Evolutionary conservation across 2,888 invertebrate genomes (phyloP), one percentile per base, ranked within the genome.

Genomic region (Iselma pallidipennis): DNA sequence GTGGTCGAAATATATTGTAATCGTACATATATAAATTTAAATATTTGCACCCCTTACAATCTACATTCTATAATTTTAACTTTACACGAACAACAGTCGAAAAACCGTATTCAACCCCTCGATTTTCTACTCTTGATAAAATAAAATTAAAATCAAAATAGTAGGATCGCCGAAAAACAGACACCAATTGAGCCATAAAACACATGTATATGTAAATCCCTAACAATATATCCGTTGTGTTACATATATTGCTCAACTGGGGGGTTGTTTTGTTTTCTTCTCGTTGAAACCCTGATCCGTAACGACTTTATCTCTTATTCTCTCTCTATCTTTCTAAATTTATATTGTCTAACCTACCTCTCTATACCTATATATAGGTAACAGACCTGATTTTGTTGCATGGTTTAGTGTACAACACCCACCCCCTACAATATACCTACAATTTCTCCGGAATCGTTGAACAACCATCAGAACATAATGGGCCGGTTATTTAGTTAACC

Each of bases 401-500:
- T 59, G n/a, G n/a, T 37, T 26, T 29, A 19, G 52, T 9, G n/a
- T 14, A 52, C 29, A 28, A 50, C n/a, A 23, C 50, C 23, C 23
- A 29, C 52, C 29, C 52, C 33, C 21, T 6, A n/a, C n/a, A n/a
- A 19, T 54, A 31, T 29, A 65, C 68, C 61, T 61, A 72, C 67
- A 70, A 68, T 67, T 62, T 60, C 66, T 72, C 51, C 59, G 59
- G 65, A 65, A 37, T 37, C 37, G 37, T 37, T 37, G 37, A 37
- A 37, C 68, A 73, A 71, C 74, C 69, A 74, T 75, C 79, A 76
- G 75, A 74, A 72, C 76, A 79, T 82, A 82, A 82, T 81, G 80
- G 81, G 80, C 79, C 78, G 80, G 81, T 82, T 82, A 82, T 82
- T 82, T 82, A 82, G 81, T 78, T 79, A 79, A 78, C 78, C 79